phyloP scores from a whole-genome alignment of 2,113 vertebrate genomes.

The Arothron firmamentum region DNA sequence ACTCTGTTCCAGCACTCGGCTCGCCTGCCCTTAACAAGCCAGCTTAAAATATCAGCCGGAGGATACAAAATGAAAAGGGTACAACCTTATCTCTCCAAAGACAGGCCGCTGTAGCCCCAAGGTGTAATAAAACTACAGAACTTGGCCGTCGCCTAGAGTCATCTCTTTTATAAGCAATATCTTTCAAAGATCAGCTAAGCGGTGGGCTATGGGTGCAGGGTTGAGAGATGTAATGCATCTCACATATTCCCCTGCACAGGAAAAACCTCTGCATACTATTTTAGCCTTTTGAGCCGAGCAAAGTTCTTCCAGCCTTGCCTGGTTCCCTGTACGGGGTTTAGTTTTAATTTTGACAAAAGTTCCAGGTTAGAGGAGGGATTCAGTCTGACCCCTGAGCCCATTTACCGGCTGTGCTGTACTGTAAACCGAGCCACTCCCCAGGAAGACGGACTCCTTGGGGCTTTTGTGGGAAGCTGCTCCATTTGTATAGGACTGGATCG shows the following conservation, averaged over 20 bases:
- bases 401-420: conserved; percentile 7
- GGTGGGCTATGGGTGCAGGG: conserved; percentile 73
- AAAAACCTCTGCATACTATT: conserved; percentile 54
- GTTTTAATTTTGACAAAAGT: conserved; percentile 65
- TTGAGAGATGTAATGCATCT: conserved; percentile 72
- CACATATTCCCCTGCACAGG: conserved; percentile 55
- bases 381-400: conserved; percentile 29
- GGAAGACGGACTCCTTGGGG: conserved; percentile 32
- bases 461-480: conserved; percentile 34
- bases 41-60: conserved; percentile 85
- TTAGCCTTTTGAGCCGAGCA: conserved; percentile 37
- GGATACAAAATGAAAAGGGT: conserved; percentile 92
- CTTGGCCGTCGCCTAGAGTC: conserved; percentile 85
- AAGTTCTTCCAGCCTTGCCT: conserved; percentile 48
- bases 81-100: conserved; percentile 93
- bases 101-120: conserved; percentile 86
- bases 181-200: conserved; percentile 85
- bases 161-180: conserved; percentile 90
- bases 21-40: conserved; percentile 78
- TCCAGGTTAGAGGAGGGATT: conserved; percentile 51
- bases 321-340: conserved; percentile 56
- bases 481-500: conserved; percentile 11
- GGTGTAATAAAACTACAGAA: conserved; percentile 92
- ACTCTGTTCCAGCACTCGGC: conserved; percentile 64
- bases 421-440: conserved; percentile 28